These are phyloP conservation scores for Donacobius atricapilla DNA, from an alignment of 2,113 vertebrate genomes.

Conservation along the genomic window DNA sequence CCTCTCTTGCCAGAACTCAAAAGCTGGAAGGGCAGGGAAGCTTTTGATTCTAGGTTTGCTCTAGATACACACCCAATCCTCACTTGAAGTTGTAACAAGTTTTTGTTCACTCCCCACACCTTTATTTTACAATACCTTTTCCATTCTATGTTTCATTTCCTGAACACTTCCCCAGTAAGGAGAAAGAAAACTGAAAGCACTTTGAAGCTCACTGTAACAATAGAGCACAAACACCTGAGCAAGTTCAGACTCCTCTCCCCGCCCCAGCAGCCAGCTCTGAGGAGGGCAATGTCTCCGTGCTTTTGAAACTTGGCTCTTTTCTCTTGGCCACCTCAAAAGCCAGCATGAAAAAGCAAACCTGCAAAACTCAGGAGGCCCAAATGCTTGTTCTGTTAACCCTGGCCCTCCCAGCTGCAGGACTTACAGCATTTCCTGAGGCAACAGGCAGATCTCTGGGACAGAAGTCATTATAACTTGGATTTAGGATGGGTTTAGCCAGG, in stretches of 20 bases:
- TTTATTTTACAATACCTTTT: background rate
- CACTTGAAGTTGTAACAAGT: background rate
- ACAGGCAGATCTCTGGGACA: constrained; percentile 51
- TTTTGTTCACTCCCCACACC: background rate
- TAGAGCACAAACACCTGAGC: background rate
- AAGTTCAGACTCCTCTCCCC: background rate
- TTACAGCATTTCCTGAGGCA: constrained; percentile 62
- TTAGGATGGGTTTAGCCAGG: constrained; percentile 71
- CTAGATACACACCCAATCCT: background rate
- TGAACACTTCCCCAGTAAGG: background rate
- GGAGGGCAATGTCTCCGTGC: background rate
- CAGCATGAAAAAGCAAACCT: background rate
- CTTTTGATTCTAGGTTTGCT: background rate
- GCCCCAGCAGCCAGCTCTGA: background rate
- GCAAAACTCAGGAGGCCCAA: background rate
- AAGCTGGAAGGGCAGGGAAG: background rate
- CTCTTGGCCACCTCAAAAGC: background rate
- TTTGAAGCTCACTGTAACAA: background rate
- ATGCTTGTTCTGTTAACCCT: background rate
- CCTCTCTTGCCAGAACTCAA: background rate
- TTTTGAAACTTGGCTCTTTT: background rate
- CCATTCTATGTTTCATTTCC: background rate
- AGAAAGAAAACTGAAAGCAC: background rate
- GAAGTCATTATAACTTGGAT: constrained; percentile 70
- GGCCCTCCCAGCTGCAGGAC: background rate